Percentiles rank a stretch among this genome's conserved stretches.
Conservation (phyloP, 2,113 vertebrate genomes). For the Hiodon alosoides region DNA sequence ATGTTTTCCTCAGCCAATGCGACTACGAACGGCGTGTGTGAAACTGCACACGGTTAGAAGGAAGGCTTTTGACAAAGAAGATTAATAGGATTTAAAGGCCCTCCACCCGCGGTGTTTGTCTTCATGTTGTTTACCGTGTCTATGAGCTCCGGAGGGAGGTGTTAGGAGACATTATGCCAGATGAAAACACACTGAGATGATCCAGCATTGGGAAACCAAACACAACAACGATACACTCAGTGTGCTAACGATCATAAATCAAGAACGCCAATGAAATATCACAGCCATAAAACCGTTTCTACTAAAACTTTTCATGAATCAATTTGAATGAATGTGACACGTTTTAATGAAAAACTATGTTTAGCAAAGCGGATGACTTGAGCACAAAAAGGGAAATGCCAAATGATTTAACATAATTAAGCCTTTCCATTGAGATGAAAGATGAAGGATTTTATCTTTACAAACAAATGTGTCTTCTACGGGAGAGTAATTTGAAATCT, state of each 20-base stretch:
- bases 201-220: constrained; percentile 27
- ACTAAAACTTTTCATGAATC: not conserved
- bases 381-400: no score
- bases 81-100: constrained; percentile 36
- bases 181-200: not conserved
- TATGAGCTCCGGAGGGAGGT: constrained; percentile 30
- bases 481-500: no score
- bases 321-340: not conserved
- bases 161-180: constrained; percentile 26
- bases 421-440: no score
- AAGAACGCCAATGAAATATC: constrained; percentile 28
- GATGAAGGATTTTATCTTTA: no score
- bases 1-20: not conserved
- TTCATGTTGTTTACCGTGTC: constrained; percentile 32
- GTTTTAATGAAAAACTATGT: no score
- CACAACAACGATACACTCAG: constrained; percentile 35
- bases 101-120: constrained; percentile 35
- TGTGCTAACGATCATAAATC: constrained; percentile 2
- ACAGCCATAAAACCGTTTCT: not conserved
- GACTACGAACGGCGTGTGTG: not conserved
- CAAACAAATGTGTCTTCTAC: no score
- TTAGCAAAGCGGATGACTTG: no score
- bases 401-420: no score
- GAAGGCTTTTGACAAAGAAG: constrained; percentile 20
- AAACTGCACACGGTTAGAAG: not conserved